Evolutionary conservation across 2,797 vertebrate genomes (phyloP), one percentile per base, ranked within the genome.

Genomic region (Pangasius djambal): DNA sequence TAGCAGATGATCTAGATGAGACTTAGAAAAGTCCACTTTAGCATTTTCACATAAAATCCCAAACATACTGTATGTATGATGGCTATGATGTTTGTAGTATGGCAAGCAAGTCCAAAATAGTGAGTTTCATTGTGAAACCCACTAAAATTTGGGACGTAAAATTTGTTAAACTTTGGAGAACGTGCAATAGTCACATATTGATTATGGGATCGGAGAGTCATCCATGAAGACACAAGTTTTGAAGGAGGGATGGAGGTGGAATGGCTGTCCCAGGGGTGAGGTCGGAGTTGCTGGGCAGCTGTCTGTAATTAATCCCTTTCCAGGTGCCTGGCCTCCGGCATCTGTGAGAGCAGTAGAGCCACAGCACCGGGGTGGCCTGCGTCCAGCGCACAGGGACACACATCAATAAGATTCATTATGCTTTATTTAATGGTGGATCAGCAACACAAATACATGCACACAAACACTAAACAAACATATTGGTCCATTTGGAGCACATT

Each of bases 281-380:
- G 94, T 94, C 92, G 93, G 94, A 95, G 94, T 94, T 95, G 93
- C 92, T 95, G 95, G 95, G 95, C 96, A 97, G 95, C 95, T 96
- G 96, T 96, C 95, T 94, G 94, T 96, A 96, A 96, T 97, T 96
- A 97, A 95, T 95, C 94, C 94, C 92, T 94, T 96, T 95, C 95
- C 95, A 92, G 85, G 92, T 70, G 93, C 91, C 94, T 92, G 94
- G 93, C 94, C 94, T 93, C 93, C 93, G 93, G 95, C 96, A 96
- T 96, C 95, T 96, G 95, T 94, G 90, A 55, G 93, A 92, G 92
- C 92, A 90, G 92, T 84, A 70, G 91, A 94, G 93, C 95, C 94
- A 93, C 94, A 57, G 85, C 89, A 87, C 61, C 7, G 57, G 86
- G 87, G 90, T 95, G 95, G 95, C 93, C 93, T 92, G 88, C 90